Evolutionary conservation across 64 coral and sea anemone genomes (phyloP).

Genomic region (Hydrozoanthus tunicans): DNA sequence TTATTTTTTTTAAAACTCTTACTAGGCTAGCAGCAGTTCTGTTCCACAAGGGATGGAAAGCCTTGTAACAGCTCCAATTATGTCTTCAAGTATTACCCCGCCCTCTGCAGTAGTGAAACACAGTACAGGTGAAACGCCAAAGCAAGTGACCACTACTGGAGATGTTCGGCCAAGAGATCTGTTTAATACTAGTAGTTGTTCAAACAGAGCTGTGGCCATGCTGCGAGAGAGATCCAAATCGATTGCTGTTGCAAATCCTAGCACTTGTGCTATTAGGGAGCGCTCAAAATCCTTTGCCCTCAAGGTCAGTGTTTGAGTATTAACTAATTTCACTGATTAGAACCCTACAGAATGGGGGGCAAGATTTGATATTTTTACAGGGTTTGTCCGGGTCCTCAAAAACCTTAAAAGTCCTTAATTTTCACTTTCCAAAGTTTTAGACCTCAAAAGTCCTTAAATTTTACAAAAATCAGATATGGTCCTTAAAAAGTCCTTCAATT

Average conservation of each 20-base stretch:
- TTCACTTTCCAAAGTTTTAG: too few species aligned
- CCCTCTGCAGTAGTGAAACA: background rate
- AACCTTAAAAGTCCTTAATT: too few species aligned
- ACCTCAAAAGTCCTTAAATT: too few species aligned
- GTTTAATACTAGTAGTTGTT: constrained; percentile 57
- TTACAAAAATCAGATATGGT: too few species aligned
- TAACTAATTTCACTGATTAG: background rate
- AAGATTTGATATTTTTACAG: background rate
- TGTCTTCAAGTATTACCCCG: constrained; percentile 46
- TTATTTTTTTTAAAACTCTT: background rate
- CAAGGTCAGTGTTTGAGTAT: constrained; percentile 62
- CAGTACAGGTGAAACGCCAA: constrained; percentile 62
- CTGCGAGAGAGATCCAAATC: constrained; percentile 56
- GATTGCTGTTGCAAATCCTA: constrained; percentile 32
- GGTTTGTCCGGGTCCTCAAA: too few species aligned
- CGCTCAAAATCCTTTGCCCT: constrained; percentile 97
- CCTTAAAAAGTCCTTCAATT: too few species aligned
- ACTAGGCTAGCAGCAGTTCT: constrained; percentile 33
- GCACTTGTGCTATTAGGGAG: constrained; percentile 50
- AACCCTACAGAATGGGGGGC: background rate
- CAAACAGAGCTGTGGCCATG: constrained; percentile 22
- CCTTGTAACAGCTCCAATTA: constrained; percentile 78
- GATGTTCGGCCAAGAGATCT: constrained; percentile 75
- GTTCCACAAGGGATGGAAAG: constrained; percentile 81
- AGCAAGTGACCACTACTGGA: constrained; percentile 34